Base-by-base conservation (phyloP, 2,797 vertebrate species). In the Chaetophractus vellerosus region DNA sequence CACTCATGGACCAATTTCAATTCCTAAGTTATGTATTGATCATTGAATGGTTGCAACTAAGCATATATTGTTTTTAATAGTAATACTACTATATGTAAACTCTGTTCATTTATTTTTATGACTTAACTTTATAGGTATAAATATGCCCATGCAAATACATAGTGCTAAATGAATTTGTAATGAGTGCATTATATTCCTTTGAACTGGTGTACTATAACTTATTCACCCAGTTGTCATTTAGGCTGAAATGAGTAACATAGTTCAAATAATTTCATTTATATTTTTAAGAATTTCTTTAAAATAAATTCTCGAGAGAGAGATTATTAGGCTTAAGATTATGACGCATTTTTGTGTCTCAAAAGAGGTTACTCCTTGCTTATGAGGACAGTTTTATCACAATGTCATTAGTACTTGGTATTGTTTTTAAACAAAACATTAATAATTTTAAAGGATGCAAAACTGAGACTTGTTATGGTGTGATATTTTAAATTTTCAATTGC, bases 91-190 rank as follows among this genome's bases (percentile, higher is more conserved):
- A 57, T 24, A 72, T 24, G 1, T 59, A 59, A 23, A 72, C 33
- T 76, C 21, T 92, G 23, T 36, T 95, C 24, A 86, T 15, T 41
- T 26, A 78, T 72, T 85, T 96, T 83, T 85, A 89, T 75, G 87
- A 61, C 19, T 28, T 95, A 69, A 50, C 68, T 33, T 81, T 72
- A 38, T 15, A 71, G 23, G 2, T n/a, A 79, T 9, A 74, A 11
- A 64, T 69, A 26, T 89, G 63, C 1, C 26, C 14, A 63, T 55
- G 9, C 48, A 94, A 82, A 41, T 48, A 84, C 8, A 45, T 2
- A 88, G 33, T 28, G 31, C 21, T 63, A 92, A 81, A 10, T 90
- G 12, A 79, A 61, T 93, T 82, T 36, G 86, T 52, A 90, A 96
- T 80, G 71, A 71, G 9, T 80, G 8, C 0, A 85, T 74, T 74